Evolutionary conservation across 1,140 invertebrate genomes (phyloP), one percentile per base, ranked within the genome.

Genomic region (Ruditapes philippinarum): DNA sequence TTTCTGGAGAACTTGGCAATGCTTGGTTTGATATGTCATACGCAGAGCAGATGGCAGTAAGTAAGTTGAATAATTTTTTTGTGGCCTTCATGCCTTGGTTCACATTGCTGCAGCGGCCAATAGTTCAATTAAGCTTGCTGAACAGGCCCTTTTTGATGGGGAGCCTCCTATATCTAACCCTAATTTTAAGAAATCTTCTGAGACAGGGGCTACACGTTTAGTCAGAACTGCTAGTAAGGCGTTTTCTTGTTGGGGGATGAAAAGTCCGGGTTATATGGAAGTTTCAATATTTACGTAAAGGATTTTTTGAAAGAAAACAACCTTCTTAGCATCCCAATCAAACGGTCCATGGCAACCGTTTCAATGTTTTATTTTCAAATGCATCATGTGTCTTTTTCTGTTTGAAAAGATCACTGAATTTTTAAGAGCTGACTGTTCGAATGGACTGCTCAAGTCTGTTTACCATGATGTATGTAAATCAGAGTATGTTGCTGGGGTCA

Each of bases 231-330:
- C 51, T 9, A 22, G 84, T 28, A 90, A 88, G 54, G 84, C 79
- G n/a, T 90, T 90, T 84, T 36, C 84, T 33, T 60, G 45, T 68
- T 79, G 89, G n/a, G 85, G 4, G 89, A 90, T 60, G 85, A 87
- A 42, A 88, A 84, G n/a, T 68, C 31, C 54, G 85, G 70, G 7
- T 7, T 38, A n/a, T 76, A 76, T 76, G 73, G 73, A 49, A 33
- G 38, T 76, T 76, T 76, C 38, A 76, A 2, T n/a, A 49, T 36
- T 76, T 76, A 49, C 42, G 17, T 5, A 2, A 76, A 76, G 51
- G 73, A 76, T 49, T 76, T 76, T 42, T 19, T 76, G 38, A 42
- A 76, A 40, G 31, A 88, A 78, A 87, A 88, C 33, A 42, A 70
- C 3, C 14, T 79, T 5, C 25, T 9, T 49, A 89, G 79, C 57